Evolutionary conservation across 2,888 invertebrate species (phyloP).

Genomic region (Phyto melanocephala): DNA sequence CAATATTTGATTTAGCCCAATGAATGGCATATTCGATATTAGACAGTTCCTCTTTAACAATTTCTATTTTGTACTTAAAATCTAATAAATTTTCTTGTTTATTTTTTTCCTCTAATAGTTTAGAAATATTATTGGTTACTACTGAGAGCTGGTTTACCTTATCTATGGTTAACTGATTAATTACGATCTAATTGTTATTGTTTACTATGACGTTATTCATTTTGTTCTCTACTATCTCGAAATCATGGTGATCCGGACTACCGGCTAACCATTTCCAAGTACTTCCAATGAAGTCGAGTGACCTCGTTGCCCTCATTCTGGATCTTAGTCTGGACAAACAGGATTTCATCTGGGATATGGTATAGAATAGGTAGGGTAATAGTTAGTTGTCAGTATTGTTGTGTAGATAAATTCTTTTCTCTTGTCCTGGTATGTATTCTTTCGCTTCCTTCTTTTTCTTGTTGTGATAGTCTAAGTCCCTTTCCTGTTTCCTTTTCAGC

Average conservation of each 20-base stretch:
- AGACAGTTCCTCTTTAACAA: slow-evolving; percentile 40
- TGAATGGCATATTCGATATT: slow-evolving; percentile 52
- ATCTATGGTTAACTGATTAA: slow-evolving; percentile 48
- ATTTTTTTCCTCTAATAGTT: no score
- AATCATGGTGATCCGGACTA: slow-evolving; percentile 22
- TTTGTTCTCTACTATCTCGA: slow-evolving; percentile 28
- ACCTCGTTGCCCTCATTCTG: neutral
- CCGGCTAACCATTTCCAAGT: neutral
- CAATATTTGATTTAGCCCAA: slow-evolving; percentile 50
- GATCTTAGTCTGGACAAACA: neutral
- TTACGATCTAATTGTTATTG: slow-evolving; percentile 59
- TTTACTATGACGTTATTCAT: slow-evolving; percentile 56
- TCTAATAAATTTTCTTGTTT: no score
- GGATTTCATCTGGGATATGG: no score
- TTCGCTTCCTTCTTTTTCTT: neutral
- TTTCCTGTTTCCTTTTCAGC: slow-evolving; percentile 53
- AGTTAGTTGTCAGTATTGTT: no score
- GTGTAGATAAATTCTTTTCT: no score
- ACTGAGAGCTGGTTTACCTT: no score
- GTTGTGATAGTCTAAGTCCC: slow-evolving; percentile 19
- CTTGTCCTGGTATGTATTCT: neutral
- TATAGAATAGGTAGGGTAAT: neutral
- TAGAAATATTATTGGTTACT: no score
- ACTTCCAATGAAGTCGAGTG: neutral
- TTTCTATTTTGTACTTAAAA: neutral